Base-by-base conservation (phyloP, 2,113 vertebrate species). In the Calonectris borealis region DNA sequence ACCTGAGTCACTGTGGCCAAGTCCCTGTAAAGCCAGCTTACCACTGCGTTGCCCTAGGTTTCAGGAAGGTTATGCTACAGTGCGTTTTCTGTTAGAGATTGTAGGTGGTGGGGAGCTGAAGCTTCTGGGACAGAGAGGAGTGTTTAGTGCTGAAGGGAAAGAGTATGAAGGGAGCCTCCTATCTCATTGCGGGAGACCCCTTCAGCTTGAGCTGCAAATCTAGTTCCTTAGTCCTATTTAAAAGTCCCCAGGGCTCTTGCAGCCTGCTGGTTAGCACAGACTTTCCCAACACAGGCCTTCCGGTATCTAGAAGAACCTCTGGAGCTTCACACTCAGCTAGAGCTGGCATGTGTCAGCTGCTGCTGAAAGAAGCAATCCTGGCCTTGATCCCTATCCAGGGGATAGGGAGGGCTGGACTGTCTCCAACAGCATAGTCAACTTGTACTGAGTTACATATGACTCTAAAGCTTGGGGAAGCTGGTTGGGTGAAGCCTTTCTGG, bases 331-430 rank as follows among this genome's bases (percentile, higher is more conserved):
- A 12, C 73, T 82, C 4, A 7, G 75, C 75, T 93, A 36, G 70
- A 71, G 78, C 69, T 85, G 78, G 78, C 66, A 13, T 84, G 51
- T 88, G 83, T 88, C 68, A 91, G 83, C 91, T 92, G 78, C 72
- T 94, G 83, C 88, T 60, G 81, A 46, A 89, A 86, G 89, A 68
- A 82, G 91, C 77, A 55, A 5, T 89, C 69, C 93, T 93, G 93
- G 49, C 61, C 89, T 80, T 38, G 55, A 42, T 92, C n/a, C 15
- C 60, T 34, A 19, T 36, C 29, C 55, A 52, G 57, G 32, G 55
- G 11, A 27, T 54, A n/a, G 40, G 25, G 40, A 83, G 54, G 36
- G 27, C 66, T 86, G 55, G 13, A 25, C 71, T 55, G 21, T 34
- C 89, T 83, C 71, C 62, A 65, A 2, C 40, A 72, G 73, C 21